Conservation (phyloP, 2,888 invertebrate species). For the Allacma fusca region DNA sequence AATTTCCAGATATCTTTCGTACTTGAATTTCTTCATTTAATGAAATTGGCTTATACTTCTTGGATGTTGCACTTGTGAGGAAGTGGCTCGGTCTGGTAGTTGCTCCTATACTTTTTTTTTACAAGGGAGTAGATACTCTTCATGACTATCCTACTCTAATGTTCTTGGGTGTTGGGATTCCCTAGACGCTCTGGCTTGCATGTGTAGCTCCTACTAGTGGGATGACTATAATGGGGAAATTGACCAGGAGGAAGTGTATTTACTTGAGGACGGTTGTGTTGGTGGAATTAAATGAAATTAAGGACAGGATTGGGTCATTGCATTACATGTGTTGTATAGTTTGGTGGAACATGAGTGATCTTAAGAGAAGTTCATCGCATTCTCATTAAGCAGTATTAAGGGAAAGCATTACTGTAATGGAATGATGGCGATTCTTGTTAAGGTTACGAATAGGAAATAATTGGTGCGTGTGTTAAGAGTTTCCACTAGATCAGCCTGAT, state of each 20-base stretch:
- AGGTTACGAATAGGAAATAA: conserved; percentile 32
- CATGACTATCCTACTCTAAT: too few species aligned
- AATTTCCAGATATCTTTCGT: neutral
- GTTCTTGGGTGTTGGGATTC: too few species aligned
- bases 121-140: too few species aligned
- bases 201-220: too few species aligned
- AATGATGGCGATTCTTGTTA: conserved; percentile 28
- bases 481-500: neutral
- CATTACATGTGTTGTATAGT: neutral
- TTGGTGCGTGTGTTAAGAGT: conserved; percentile 22
- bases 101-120: too few species aligned
- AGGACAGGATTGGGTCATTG: neutral
- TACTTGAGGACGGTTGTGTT: neutral
- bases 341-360: conserved; percentile 33
- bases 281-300: neutral
- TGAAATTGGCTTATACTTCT: too few species aligned
- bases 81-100: too few species aligned
- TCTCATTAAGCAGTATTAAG: conserved; percentile 28
- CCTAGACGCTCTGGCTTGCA: too few species aligned
- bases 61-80: too few species aligned
- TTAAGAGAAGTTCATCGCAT: conserved; percentile 31
- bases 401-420: conserved; percentile 22
- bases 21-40: neutral
- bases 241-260: neutral
- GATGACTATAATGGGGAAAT: neutral